phyloP scores from a whole-genome alignment of 2,888 invertebrate genomes.

The Digitonthophagus gazella region DNA sequence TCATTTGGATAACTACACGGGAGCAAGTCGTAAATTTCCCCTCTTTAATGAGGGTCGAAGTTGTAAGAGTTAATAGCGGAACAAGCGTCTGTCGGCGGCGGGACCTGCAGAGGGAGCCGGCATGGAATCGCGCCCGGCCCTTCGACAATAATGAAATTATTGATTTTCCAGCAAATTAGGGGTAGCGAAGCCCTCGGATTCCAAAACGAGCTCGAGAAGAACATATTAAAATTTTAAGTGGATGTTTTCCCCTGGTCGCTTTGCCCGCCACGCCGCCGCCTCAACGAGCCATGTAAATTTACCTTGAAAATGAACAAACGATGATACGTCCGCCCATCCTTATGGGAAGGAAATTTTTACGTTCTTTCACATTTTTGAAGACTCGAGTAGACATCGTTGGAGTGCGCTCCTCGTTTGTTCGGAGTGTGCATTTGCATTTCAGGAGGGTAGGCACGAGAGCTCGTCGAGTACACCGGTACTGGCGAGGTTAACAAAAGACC shows the following conservation, averaged over 20 bases:
- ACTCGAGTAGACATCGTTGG: not conserved
- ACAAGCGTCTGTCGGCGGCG: conserved; percentile 18
- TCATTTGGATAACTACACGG: not conserved
- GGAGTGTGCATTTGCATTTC: not conserved
- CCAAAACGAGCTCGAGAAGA: conserved; percentile 32
- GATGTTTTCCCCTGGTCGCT: conserved; percentile 34
- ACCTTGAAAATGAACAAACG: not conserved
- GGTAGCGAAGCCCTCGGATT: conserved; percentile 33
- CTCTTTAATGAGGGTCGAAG: conserved; percentile 19
- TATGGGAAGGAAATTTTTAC: not conserved
- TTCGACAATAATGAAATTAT: conserved; percentile 43
- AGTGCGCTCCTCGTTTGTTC: not conserved
- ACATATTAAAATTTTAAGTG: conserved; percentile 45
- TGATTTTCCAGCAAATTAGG: conserved; percentile 42
- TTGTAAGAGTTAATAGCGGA: conserved; percentile 27
- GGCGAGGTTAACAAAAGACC: not conserved
- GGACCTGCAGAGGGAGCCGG: not conserved
- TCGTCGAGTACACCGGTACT: too few species aligned
- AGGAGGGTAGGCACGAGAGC: not conserved
- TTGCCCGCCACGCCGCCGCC: not conserved
- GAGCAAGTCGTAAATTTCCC: conserved; percentile 13
- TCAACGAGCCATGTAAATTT: conserved; percentile 3
- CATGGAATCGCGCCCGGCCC: conserved; percentile 18
- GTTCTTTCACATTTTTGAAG: not conserved
- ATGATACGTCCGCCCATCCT: not conserved